A percentile compares a stretch with the other conserved stretches of the same genome.
Conservation (phyloP, 1,140 invertebrate genomes). For the Musca domestica region DNA sequence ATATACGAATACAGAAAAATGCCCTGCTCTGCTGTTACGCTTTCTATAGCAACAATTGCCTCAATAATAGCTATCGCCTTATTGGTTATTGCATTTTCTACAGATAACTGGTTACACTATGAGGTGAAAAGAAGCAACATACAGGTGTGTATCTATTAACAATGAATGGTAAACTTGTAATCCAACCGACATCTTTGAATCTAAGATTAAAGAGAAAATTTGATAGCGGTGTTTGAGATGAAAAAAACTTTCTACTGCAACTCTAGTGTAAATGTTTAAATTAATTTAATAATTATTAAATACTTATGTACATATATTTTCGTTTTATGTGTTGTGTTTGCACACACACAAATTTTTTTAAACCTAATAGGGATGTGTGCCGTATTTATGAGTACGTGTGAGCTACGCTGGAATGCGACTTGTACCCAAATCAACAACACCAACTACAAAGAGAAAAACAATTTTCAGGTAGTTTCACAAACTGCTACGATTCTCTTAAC, state of each 20-base stretch:
- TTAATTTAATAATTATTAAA: conserved; percentile 15
- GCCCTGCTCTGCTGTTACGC: conserved; percentile 91
- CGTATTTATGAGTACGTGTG: conserved; percentile 7
- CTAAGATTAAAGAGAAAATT: conserved; percentile 7
- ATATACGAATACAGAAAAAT: too few relatives aligned
- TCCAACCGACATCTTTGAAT: conserved; percentile 26
- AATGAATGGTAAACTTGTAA: conserved; percentile 24
- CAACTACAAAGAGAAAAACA: neutral
- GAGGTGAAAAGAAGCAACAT: conserved; percentile 85
- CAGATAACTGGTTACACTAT: conserved; percentile 92
- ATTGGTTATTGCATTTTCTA: conserved; percentile 88
- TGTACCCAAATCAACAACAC: neutral
- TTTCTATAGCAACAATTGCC: conserved; percentile 90
- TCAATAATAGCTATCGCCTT: conserved; percentile 88
- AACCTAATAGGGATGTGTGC: neutral
- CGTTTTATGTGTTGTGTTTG: neutral
- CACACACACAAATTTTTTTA: neutral
- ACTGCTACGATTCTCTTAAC: neutral
- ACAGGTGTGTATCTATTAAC: conserved; percentile 63
- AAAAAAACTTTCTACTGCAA: conserved; percentile 25
- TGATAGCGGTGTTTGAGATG: neutral
- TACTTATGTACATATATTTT: too few relatives aligned
- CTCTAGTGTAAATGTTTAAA: conserved; percentile 2
- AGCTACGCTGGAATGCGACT: conserved; percentile 24
- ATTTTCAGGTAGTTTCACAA: too few relatives aligned